A percentile compares a stretch with the other conserved stretches of the same genome.
Evolutionary conservation across 1,140 invertebrate genomes (phyloP).

Genomic region (Drosophila tristis): DNA sequence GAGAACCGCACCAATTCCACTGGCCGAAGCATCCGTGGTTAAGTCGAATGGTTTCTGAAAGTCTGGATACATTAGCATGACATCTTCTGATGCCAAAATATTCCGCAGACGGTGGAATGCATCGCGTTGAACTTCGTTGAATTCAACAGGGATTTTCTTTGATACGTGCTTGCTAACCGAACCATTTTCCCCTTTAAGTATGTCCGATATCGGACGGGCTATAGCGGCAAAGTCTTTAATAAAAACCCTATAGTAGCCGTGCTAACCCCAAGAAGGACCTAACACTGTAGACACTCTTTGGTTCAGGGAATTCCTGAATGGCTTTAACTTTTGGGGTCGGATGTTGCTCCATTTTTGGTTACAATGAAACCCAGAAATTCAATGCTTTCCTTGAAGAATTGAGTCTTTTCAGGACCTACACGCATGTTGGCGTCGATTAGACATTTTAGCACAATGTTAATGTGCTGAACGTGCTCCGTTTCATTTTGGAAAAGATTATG

Average conservation of each 20-base stretch:
- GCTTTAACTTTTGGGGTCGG: slow-evolving; percentile 13
- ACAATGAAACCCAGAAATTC: slow-evolving; percentile 21
- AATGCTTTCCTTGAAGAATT: slow-evolving; percentile 12
- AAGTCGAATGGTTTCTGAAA: slow-evolving; percentile 37
- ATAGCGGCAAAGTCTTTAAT: slow-evolving; percentile 24
- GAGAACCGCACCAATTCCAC: slow-evolving; percentile 30
- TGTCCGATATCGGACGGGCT: slow-evolving; percentile 13
- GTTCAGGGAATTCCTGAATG: slow-evolving; percentile 13
- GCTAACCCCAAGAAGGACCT: slow-evolving; percentile 19
- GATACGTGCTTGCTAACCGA: slow-evolving; percentile 11
- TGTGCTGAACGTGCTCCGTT: slow-evolving; percentile 13
- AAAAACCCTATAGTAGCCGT: slow-evolving; percentile 23
- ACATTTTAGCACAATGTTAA: slow-evolving; percentile 20
- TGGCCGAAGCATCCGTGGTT: slow-evolving; percentile 36
- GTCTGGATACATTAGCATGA: slow-evolving; percentile 27
- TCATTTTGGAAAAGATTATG: slow-evolving; percentile 26
- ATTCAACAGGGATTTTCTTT: slow-evolving; percentile 12
- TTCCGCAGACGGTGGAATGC: slow-evolving; percentile 11
- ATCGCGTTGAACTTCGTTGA: slow-evolving; percentile 4
- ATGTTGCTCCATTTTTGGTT: slow-evolving; percentile 1
- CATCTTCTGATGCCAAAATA: slow-evolving; percentile 41
- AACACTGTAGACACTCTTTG: slow-evolving; percentile 3
- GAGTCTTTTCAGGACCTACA: slow-evolving; percentile 3
- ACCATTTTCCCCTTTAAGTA: slow-evolving; percentile 26
- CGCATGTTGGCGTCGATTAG: slow-evolving; percentile 3